A percentile compares a stretch with the other conserved stretches of the same genome.
These are phyloP conservation scores for Drosophila cardini DNA, from an alignment of 1,140 invertebrate species.

Conservation along the genomic window DNA sequence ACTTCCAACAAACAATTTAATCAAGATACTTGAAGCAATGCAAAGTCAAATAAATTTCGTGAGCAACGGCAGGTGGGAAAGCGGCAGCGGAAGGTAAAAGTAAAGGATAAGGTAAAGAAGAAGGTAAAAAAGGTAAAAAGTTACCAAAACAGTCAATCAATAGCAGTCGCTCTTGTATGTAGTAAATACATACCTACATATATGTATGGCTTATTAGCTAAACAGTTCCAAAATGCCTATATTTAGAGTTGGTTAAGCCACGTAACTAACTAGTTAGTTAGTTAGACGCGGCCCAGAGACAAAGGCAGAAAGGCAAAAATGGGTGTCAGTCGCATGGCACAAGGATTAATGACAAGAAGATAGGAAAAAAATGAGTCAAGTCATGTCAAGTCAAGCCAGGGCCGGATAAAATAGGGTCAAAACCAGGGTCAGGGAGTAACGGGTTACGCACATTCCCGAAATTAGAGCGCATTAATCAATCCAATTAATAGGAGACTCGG, in stretches of 20 bases:
- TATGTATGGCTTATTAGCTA: conserved; percentile 35
- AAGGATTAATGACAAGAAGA: conserved; percentile 46
- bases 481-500: conserved; percentile 63
- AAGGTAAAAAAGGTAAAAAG: conserved; percentile 1
- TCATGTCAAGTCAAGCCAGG: conserved; percentile 1
- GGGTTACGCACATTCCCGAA: conserved; percentile 66
- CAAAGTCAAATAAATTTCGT: conserved; percentile 11
- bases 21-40: conserved; percentile 14
- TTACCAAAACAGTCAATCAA: conserved; percentile 18
- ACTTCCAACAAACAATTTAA: conserved; percentile 4
- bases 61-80: too few species aligned
- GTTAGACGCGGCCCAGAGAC: too few species aligned
- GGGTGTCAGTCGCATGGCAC: not conserved
- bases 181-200: not conserved
- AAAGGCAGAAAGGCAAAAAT: not conserved
- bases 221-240: conserved; percentile 35
- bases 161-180: not conserved
- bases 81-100: not conserved
- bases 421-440: not conserved
- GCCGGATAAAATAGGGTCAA: not conserved
- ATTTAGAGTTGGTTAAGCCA: conserved; percentile 17
- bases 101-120: not conserved
- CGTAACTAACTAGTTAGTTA: not conserved
- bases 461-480: conserved; percentile 79
- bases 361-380: not conserved